Base-by-base conservation (phyloP, 2,888 invertebrate species). In the Caenorhabditis angaria region DNA sequence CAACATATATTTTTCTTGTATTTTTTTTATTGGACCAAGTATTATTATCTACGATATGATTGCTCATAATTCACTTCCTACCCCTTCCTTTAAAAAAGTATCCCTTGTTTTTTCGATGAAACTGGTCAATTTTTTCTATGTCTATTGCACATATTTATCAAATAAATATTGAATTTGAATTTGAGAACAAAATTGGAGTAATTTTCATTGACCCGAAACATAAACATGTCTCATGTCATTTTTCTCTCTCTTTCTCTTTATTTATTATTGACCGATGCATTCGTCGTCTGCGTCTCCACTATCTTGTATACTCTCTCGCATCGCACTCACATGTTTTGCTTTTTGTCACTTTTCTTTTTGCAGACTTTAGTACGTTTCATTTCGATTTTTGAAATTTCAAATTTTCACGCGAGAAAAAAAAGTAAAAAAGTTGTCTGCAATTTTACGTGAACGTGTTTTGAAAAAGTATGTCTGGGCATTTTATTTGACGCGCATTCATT, bases 281-380 rank as follows among this genome's bases (percentile, higher is more conserved):
- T 50, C 35, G 22, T n/a, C 22, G 25, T 25, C 61, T 61, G 41
- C 41, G 41, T 14, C 41, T 41, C 41, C 14, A 14, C 41, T 41
- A 14, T 18, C 22, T 8, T 22, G n/a, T 22, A 50, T 22, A 50
- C 8, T 50, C 22, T 24, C 50, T 24, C n/a, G 50, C 50, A 24
- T 50, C 50, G 6, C 50, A 24, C 50, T 50, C 50, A 50, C 50
- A 24, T 50, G 50, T 50, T 50, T 50, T 24, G 22, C n/a, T 20
- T 50, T 22, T n/a, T 20, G n/a, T 24, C 5, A 4, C 4, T 20
- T 50, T 50, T 24, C 6, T 10, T 35, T 35, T 35, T 35, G 8
- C 35, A 35, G 6, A 35, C 8, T 35, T 35, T 10, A 10, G 6
- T 41, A 41, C 41, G 41, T 41, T 41, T 41, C 41, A 41, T 41